These are phyloP conservation scores for Pseudopodoces humilis DNA, from an alignment of 2,113 vertebrate species.

Conservation along the genomic window DNA sequence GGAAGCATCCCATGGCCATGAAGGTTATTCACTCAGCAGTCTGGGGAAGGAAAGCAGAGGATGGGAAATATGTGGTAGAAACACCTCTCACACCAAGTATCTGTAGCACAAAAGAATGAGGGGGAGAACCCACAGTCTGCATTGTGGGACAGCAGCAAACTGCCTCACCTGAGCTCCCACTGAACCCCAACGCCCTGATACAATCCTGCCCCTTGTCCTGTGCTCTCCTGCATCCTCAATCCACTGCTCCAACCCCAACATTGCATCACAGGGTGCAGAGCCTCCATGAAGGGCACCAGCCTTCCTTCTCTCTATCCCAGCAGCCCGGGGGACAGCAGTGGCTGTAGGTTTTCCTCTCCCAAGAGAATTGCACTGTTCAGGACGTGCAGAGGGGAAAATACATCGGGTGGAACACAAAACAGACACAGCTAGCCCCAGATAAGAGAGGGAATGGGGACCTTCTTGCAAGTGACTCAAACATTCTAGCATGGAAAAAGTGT, in stretches of 20 bases:
- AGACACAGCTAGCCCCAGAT: not conserved
- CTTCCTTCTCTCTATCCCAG: not conserved
- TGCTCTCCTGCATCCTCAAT: not conserved
- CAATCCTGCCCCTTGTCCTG: not conserved
- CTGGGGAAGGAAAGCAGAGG: not conserved
- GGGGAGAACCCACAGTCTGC: not conserved
- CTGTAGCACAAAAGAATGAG: not conserved
- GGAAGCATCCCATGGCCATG: not conserved
- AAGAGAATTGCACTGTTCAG: not conserved
- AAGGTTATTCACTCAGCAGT: not conserved
- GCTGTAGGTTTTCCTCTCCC: not conserved
- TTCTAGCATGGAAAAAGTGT: not conserved
- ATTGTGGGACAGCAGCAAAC: not conserved
- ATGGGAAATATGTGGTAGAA: accelerated
- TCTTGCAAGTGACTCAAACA: not conserved
- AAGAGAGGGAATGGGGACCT: not conserved
- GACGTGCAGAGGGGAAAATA: not conserved
- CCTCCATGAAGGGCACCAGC: not conserved
- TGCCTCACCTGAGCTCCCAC: not conserved
- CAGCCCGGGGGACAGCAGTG: accelerated
- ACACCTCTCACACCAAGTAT: accelerated
- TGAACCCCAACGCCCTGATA: accelerated
- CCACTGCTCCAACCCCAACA: not conserved
- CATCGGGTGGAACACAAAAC: not conserved
- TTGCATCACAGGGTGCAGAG: not conserved